Evolutionary conservation across 2,888 invertebrate species (phyloP), one percentile per base, ranked within the genome.

Genomic region (Philhelius pedissequus): DNA sequence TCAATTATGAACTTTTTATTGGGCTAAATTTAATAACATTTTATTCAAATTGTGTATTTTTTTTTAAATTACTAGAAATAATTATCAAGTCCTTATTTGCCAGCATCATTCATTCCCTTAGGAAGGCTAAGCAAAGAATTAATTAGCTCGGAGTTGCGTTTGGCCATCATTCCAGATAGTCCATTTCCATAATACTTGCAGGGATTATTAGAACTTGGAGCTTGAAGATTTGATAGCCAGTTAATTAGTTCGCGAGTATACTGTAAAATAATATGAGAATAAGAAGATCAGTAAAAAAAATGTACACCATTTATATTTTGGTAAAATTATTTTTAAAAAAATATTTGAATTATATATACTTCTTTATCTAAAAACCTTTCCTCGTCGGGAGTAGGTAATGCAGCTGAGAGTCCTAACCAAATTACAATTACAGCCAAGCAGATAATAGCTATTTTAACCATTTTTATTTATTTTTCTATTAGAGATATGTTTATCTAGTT

Each of bases 51-150:
- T 35, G 56, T 38, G 70, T 66, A 66, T 48, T 48, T 40, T 56
- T 20, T 40, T 18, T 15, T 27, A 60, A 60, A 64, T 40, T 43
- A 62, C 71, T 76, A 76, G 50, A 15, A 38, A 50, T 8, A 7
- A 3, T 25, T 18, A 5, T 13, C 25, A 11, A 1, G 0, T 3
- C 13, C 73, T 91, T 91, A 94, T 90, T 94, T 94, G 66, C 96
- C 96, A 48, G 95, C 96, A 74, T 95, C 94, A 88, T 94, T 94
- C 93, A 96, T 94, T 82, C 94, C 94, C 88, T 95, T 95, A 8
- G 96, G 96, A 60, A 96, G 90, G n/a, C 94, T 94, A 43, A 96
- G 91, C n/a, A 96, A 92, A 0, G 96, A 94, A 89, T 95, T 96
- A 87, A 95, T 96, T 7, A 95, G 91, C 88, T 96, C 95, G 0